Conservation (phyloP, 1,140 invertebrate species). For the Drosophila miranda region DNA sequence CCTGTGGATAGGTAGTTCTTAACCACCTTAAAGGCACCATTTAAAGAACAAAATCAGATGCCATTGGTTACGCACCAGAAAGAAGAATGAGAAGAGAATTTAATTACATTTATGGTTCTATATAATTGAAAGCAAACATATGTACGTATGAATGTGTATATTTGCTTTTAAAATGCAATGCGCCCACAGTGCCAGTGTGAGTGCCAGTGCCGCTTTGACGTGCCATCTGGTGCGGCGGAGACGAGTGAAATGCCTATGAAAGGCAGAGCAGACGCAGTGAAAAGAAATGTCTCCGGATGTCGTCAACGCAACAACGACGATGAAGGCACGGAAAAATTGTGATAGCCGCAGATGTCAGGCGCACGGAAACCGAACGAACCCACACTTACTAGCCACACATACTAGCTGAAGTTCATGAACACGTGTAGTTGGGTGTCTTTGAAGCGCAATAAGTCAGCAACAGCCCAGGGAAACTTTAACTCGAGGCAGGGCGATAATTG, state of each 20-base stretch:
- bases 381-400: neutral
- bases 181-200: slow-evolving; percentile 28
- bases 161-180: slow-evolving; percentile 29
- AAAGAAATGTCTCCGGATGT: slow-evolving; percentile 64
- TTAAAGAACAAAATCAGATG: too few species aligned
- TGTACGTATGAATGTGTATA: neutral
- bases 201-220: slow-evolving; percentile 8
- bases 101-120: neutral
- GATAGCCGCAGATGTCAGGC: slow-evolving; percentile 37
- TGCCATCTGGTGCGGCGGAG: slow-evolving; percentile 41
- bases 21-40: too few species aligned
- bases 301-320: slow-evolving; percentile 41
- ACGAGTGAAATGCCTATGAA: slow-evolving; percentile 39
- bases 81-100: neutral
- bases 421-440: slow-evolving; percentile 51
- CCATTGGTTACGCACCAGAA: too few species aligned
- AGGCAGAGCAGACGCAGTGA: slow-evolving; percentile 34
- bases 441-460: slow-evolving; percentile 9
- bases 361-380: neutral
- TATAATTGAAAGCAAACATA: neutral
- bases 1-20: too few species aligned
- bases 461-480: slow-evolving; percentile 25
- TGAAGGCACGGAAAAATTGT: slow-evolving; percentile 14
- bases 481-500: slow-evolving; percentile 42
- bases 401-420: slow-evolving; percentile 61